Percentiles rank a stretch among this genome's conserved stretches.
phyloP scores from a whole-genome alignment of 2,797 vertebrate species.

The Poliocrania exsul region DNA sequence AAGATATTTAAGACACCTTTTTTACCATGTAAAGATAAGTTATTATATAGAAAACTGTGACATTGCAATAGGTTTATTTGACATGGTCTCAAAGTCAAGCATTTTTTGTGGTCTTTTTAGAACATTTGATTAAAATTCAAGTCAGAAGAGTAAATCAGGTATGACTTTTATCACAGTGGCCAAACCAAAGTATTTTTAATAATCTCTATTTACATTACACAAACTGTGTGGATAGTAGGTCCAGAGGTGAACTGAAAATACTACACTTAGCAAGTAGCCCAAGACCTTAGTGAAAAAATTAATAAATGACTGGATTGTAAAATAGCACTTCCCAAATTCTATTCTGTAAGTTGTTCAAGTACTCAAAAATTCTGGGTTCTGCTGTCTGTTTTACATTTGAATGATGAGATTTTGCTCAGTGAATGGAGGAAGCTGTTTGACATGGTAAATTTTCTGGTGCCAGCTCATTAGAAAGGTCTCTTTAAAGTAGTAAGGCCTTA shows the following conservation, averaged over 20 bases:
- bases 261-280: neutral
- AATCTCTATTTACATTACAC: neutral
- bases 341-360: neutral
- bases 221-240: neutral
- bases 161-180: neutral
- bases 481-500: neutral
- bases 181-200: neutral
- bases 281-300: neutral
- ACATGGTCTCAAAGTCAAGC: neutral
- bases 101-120: neutral
- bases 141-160: neutral
- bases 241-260: neutral
- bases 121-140: neutral
- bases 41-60: neutral
- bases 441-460: neutral
- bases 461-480: neutral
- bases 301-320: neutral
- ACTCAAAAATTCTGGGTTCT: neutral
- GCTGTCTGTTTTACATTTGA: neutral
- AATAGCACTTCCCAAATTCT: neutral
- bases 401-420: neutral
- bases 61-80: neutral
- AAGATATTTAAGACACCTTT: neutral
- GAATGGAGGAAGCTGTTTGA: neutral
- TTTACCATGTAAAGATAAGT: neutral